Conservation (phyloP, 2,113 vertebrate species). For the Isichthys henryi region DNA sequence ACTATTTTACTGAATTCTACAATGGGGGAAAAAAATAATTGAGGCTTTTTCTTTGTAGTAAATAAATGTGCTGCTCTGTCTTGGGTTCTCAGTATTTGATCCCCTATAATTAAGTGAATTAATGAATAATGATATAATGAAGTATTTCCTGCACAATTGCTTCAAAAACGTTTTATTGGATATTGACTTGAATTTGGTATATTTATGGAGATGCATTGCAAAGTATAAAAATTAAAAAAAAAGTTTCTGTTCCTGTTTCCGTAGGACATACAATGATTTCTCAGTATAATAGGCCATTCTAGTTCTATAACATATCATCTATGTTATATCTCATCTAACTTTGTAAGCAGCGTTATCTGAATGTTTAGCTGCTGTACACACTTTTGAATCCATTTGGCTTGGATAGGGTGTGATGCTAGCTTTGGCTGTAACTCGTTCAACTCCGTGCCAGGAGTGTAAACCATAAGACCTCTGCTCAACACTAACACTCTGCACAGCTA, state of each 20-base stretch:
- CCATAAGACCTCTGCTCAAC: not conserved
- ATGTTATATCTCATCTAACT: not conserved
- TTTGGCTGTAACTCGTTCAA: not conserved
- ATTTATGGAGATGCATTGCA: not conserved
- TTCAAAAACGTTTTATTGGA: not conserved
- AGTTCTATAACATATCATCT: not conserved
- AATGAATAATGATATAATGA: not conserved
- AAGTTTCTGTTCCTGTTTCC: not conserved
- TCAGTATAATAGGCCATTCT: not conserved
- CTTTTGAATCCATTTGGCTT: not conserved
- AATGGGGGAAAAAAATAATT: not conserved
- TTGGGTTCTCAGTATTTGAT: not conserved
- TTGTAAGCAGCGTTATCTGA: not conserved
- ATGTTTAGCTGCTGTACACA: not conserved
- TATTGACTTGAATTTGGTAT: not conserved
- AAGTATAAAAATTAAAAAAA: not conserved
- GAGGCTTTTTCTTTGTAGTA: not conserved
- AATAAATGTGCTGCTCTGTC: not conserved
- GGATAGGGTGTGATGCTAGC: not conserved
- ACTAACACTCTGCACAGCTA: not conserved
- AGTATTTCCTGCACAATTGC: not conserved
- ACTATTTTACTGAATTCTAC: not conserved
- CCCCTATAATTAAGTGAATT: not conserved
- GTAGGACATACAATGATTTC: not conserved
- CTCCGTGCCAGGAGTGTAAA: not conserved